Evolutionary conservation across 35 echinoderm and acorn worm genomes (phyloP), one percentile per base, ranked within the genome.

Genomic region (Ophioderma brevispina): DNA sequence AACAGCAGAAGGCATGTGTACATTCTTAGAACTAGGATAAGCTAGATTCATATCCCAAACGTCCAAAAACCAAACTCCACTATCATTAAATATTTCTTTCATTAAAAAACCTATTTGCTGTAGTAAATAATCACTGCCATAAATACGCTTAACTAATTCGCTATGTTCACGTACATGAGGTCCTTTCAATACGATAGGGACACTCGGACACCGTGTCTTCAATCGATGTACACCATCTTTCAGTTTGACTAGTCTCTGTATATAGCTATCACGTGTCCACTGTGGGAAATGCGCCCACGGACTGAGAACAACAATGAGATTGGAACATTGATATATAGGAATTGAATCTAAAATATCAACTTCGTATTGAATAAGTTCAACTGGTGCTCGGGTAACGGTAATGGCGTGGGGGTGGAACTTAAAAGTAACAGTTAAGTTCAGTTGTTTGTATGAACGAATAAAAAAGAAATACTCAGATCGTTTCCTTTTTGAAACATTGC

Each of bases 231-330:
- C 31, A 2, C 82, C 81, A 21, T 82, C 40, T 31, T 52, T 40
- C 14, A 92, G 11, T 17, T 78, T 39, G 21, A 1, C 0, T 0
- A 84, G 39, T 78, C 90, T 76, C 37, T 78, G 38, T n/a, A 37
- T 0, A 40, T 79, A 92, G 34, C 64, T 79, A 0, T 55, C 28
- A 0, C 23, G 75, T 14, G 75, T 86, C 90, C 90, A 92, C 82
- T 92, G 90, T 10, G 70, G 5, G 38, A 85, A 92, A 59, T 92
- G 90, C 17, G 90, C 90, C 82, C 82, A 92, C 33, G 90, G 90
- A 80, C 90, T 92, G 81, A 92, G 18, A 10, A 92, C 34, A 15
- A 92, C 37, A 33, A 63, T 64, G 37, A 46, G 41, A 70, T 30
- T 70, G 5, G 10, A 15, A 30, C 59, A 70, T 70, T 70, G 17